Conservation (phyloP, 2,797 vertebrate genomes). For the Okamejei kenojei region DNA sequence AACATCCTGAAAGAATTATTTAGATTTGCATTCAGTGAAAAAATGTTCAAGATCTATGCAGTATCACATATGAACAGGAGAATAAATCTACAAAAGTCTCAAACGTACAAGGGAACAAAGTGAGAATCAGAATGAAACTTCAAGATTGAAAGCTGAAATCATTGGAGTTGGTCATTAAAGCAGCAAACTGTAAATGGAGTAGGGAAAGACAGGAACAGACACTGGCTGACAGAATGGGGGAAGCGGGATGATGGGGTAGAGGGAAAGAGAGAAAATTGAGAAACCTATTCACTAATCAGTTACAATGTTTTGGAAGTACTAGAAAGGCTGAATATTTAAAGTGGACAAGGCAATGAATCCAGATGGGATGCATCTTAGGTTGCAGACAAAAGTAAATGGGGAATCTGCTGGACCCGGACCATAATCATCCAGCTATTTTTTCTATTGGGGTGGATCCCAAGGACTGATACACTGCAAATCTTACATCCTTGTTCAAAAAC, state of each 20-base stretch:
- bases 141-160: not conserved
- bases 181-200: not conserved
- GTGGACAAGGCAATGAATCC: no score
- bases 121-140: not conserved
- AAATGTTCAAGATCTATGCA: not conserved
- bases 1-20: slow-evolving; percentile 68
- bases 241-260: no score
- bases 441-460: no score
- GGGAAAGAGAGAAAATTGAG: no score
- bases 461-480: no score
- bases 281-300: not conserved
- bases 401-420: no score
- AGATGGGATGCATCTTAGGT: no score
- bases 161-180: not conserved
- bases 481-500: no score
- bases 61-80: not conserved
- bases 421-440: no score
- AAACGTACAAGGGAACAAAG: not conserved
- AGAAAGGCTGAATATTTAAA: no score
- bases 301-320: not conserved
- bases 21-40: not conserved
- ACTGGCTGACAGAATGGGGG: not conserved
- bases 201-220: not conserved
- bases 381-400: no score
- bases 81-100: not conserved